Percentiles rank a stretch among this genome's conserved stretches.
phyloP scores from a whole-genome alignment of 2,113 vertebrate species.

The Chaetops frenatus region DNA sequence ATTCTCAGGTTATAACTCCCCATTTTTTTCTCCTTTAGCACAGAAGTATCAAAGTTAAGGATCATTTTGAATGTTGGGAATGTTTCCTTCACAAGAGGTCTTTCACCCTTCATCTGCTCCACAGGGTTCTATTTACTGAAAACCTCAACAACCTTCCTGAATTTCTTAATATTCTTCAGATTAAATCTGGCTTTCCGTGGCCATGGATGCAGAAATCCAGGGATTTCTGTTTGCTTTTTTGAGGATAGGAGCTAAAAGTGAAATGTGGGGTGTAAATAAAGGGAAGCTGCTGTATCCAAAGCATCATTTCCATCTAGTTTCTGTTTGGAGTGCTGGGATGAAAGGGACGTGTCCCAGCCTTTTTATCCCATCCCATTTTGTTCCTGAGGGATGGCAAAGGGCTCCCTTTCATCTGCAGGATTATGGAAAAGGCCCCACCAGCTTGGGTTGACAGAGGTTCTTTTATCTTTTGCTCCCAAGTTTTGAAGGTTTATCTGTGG shows the following conservation, averaged over 20 bases:
- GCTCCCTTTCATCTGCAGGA: constrained; percentile 8
- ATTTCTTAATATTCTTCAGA: background rate
- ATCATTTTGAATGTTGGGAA: background rate
- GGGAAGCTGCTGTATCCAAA: background rate
- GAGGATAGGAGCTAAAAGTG: background rate
- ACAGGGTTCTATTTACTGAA: background rate
- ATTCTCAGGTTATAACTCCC: background rate
- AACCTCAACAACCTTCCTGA: background rate
- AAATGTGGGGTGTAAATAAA: background rate
- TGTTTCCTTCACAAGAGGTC: rapidly evolving
- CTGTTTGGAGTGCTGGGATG: background rate
- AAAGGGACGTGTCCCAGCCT: background rate
- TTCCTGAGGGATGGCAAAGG: background rate
- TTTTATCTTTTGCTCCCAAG: constrained; percentile 2
- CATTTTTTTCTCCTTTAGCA: background rate
- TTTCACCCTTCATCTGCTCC: background rate
- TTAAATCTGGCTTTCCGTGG: background rate
- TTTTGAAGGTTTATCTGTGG: background rate
- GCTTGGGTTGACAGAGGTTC: background rate
- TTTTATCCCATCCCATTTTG: background rate
- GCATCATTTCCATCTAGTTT: background rate
- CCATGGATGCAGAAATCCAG: background rate
- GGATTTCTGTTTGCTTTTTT: background rate
- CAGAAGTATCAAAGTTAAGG: background rate
- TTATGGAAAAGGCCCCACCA: background rate